Evolutionary conservation across 2,113 vertebrate genomes (phyloP), one percentile per base, ranked within the genome.

Genomic region (Centropristis striata): DNA sequence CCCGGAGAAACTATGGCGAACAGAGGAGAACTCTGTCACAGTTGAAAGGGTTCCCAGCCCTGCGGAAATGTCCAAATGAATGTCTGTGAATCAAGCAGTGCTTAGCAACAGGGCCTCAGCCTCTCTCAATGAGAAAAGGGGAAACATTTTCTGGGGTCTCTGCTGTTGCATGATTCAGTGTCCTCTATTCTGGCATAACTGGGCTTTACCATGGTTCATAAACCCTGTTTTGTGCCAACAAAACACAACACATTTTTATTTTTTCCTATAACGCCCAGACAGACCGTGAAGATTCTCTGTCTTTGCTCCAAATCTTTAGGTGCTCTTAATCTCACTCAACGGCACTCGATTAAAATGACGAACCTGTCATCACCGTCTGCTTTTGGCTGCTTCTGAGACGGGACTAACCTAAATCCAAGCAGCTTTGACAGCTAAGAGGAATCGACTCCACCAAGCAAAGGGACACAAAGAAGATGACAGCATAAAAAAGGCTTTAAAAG

Each of bases 31-130:
- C 67, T 78, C 61, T 80, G 57, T 57, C 57, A 68, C 51, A 75
- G 72, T 68, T 80, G 57, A 83, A 77, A 71, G 32, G 72, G 21
- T 63, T 71, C 71, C 64, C 75, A 80, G 50, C 23, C 51, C 60
- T 71, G 60, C 39, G 67, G 63, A 83, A 84, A 81, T 55, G 46
- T 71, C 74, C 79, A 70, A 66, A 80, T 71, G 75, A 64, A 80
- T 59, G 55, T 71, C 70, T 78, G 58, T 71, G 81, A 86, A 68
- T 12, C 47, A 54, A 57, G 36, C 61, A 49, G 57, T 50, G 85
- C 78, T 86, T 85, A 74, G 80, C 73, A 90, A 86, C 76, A 49
- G 49, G 39, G 61, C 71, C 73, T 66, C 59, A 54, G 60, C 53
- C 58, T 64, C 51, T 75, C 47, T 83, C 65, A 39, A 23, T 65